Conservation (phyloP, 1,140 invertebrate species). For the Argopecten irradians region DNA sequence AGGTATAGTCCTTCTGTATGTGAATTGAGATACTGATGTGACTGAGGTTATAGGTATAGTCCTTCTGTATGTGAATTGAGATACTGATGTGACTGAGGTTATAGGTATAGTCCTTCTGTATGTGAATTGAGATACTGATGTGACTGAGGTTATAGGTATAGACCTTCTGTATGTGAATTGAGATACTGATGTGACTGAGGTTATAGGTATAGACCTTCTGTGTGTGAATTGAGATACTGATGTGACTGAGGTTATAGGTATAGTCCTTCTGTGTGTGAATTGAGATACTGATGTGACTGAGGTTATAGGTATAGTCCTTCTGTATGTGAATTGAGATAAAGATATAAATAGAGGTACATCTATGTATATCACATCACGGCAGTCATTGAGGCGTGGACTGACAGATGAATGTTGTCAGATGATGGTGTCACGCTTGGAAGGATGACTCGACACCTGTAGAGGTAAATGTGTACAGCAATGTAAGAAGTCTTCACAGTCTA, state of each 20-base stretch:
- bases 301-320: too few species aligned
- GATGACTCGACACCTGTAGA: neutral
- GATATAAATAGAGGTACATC: neutral
- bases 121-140: too few species aligned
- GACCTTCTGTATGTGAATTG: too few species aligned
- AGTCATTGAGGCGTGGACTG: neutral
- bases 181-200: neutral
- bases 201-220: neutral
- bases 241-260: too few species aligned
- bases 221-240: neutral
- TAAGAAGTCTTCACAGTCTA: neutral
- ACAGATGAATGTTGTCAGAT: constrained; percentile 10
- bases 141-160: too few species aligned
- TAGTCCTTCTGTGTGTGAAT: too few species aligned
- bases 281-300: too few species aligned
- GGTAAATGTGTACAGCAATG: neutral
- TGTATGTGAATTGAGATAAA: too few species aligned
- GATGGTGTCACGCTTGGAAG: neutral
- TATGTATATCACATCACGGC: neutral
- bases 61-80: too few species aligned
- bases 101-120: neutral
- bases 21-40: too few species aligned
- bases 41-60: neutral
- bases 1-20: too few species aligned
- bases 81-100: neutral